phyloP scores from a whole-genome alignment of 1,140 invertebrate species.

The Bombus ignitus region DNA sequence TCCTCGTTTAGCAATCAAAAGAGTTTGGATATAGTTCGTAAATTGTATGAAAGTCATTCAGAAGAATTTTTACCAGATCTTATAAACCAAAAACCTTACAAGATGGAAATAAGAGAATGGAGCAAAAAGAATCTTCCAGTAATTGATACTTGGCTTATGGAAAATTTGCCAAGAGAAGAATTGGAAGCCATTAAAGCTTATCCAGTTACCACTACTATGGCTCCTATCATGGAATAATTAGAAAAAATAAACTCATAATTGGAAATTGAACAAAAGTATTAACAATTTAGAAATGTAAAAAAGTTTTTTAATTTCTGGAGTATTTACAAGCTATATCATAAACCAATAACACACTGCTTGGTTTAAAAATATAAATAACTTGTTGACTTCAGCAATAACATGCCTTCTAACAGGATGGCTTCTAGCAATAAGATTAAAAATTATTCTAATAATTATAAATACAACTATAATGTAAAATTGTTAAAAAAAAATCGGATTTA shows the following conservation, averaged over 20 bases:
- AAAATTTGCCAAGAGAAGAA: constrained; percentile 77
- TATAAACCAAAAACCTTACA: constrained; percentile 86
- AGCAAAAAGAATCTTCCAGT: constrained; percentile 87
- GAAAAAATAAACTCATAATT: not conserved
- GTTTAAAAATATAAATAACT: not conserved
- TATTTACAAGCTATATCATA: not conserved
- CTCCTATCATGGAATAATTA: not conserved
- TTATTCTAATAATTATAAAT: not conserved
- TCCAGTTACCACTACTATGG: not conserved
- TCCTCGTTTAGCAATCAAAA: constrained; percentile 88
- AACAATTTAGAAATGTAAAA: not conserved
- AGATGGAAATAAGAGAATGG: constrained; percentile 87
- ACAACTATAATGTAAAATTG: no score
- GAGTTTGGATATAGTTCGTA: constrained; percentile 86
- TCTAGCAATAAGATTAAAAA: not conserved
- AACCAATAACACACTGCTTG: not conserved
- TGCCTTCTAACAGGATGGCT: not conserved
- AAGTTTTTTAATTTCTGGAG: not conserved
- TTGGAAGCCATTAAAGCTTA: constrained; percentile 32
- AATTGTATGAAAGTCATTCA: constrained; percentile 84
- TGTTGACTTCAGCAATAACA: no score
- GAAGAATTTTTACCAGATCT: constrained; percentile 87
- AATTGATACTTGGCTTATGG: constrained; percentile 87
- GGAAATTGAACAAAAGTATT: not conserved
- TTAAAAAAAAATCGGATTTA: not conserved